Base-by-base conservation (phyloP, 92 coral and sea anemone species). In the Micromussa lordhowensis region DNA sequence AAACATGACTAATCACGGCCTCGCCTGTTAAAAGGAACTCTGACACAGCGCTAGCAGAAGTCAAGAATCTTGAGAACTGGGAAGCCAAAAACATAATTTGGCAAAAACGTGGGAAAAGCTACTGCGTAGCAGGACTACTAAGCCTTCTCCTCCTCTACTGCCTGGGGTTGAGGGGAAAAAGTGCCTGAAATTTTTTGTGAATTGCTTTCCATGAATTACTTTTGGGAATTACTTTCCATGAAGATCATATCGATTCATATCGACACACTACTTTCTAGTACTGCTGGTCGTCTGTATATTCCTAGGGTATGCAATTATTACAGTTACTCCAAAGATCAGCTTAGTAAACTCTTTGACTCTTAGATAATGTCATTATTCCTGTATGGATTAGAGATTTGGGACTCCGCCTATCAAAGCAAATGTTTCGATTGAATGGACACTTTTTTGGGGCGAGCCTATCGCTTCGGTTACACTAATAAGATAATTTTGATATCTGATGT, bases 21-120 rank as follows among this genome's bases (percentile, higher is more conserved):
- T 36, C 40, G 5, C 91, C 91, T 18, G 86, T 88, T 10, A 54
- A 70, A 51, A 36, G 63, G 35, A 73, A 73, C n/a, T n/a, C 83
- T 54, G 91, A 80, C 28, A 61, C 26, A 19, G 77, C 68, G 73
- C 77, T 48, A 57, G 90, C 79, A 61, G 90, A 86, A 49, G 91
- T 88, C 2, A 36, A 87, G 63, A 87, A 79, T 30, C 59, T 87
- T 64, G 78, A 87, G 82, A 68, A 80, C 34, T 87, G 85, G 89
- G 68, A 68, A 51, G 66, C 72, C 68, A 82, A 53, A n/a, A 68
- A 68, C 38, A 26, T 10, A 85, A 85, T 32, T 35, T 85, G 34
- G 12, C n/a, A 32, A 85, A 85, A 29, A 85, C 81, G 22, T 86
- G 75, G 83, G 83, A 76, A 61, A 86, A 75, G 89, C 28, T 36